phyloP scores from a whole-genome alignment of 2,888 invertebrate species.

The Machimus atricapillus region DNA sequence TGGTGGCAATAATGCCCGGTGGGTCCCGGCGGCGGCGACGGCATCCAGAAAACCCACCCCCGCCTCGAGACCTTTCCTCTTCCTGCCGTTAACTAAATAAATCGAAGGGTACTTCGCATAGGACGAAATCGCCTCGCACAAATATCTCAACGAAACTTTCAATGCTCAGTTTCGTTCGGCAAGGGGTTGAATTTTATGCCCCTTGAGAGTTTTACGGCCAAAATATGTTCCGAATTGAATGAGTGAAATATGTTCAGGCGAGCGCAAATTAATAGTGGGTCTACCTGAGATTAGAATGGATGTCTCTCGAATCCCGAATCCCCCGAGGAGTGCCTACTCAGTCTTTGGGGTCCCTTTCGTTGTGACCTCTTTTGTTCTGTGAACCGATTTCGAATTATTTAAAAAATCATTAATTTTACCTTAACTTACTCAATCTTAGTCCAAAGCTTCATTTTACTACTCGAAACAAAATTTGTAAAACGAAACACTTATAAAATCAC shows the following conservation, averaged over 20 bases:
- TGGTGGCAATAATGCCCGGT: slow-evolving; percentile 34
- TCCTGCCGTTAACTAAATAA: slow-evolving; percentile 46
- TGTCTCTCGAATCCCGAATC: neutral
- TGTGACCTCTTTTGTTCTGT: neutral
- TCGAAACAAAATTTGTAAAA: no score
- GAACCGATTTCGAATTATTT: neutral
- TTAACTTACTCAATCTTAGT: neutral
- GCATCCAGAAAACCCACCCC: neutral
- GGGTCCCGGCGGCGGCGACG: neutral
- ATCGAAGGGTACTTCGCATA: slow-evolving; percentile 45
- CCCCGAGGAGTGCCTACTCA: neutral
- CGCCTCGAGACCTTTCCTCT: neutral
- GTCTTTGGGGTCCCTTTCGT: neutral
- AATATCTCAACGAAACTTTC: slow-evolving; percentile 2
- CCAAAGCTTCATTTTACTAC: neutral
- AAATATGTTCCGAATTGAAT: slow-evolving; percentile 47
- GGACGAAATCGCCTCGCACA: neutral
- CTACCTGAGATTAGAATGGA: neutral
- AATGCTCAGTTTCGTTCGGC: neutral
- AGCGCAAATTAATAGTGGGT: slow-evolving; percentile 45
- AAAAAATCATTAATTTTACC: neutral
- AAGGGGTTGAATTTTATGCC: slow-evolving; percentile 38
- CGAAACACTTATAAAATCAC: no score
- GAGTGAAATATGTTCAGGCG: slow-evolving; percentile 44
- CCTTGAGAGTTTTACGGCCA: slow-evolving; percentile 45